Percentiles rank a stretch among this genome's conserved stretches.
Conservation (phyloP, 2,113 vertebrate genomes). For the Nyctibius bracteatus region DNA sequence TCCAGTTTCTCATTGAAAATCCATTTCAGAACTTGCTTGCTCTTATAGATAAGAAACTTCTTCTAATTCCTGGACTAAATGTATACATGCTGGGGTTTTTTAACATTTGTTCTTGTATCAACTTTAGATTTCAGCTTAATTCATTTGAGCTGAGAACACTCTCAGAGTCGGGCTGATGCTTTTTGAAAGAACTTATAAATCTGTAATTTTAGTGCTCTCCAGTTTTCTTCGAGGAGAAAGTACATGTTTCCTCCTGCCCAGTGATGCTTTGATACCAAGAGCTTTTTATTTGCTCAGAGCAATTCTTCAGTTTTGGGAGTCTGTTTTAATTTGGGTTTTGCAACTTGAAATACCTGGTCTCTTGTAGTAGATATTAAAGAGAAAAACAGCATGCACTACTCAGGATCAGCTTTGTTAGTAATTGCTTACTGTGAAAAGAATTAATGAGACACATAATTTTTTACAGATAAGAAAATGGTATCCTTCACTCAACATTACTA, state of each 20-base stretch:
- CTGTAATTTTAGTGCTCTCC: neutral
- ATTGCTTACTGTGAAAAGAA: neutral
- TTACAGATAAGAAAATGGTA: neutral
- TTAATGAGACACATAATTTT: neutral
- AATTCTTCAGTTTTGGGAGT: neutral
- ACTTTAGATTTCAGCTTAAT: neutral
- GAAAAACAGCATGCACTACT: neutral
- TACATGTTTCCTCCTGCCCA: neutral
- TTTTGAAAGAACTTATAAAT: neutral
- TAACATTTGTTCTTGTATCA: neutral
- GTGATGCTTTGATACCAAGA: neutral
- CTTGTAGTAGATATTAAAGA: neutral
- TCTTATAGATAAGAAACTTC: neutral
- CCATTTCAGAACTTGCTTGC: neutral
- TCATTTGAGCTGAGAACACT: neutral
- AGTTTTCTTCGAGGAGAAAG: neutral
- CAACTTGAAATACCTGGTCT: neutral
- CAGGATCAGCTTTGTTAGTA: neutral
- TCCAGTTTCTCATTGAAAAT: neutral
- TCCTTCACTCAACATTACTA: neutral
- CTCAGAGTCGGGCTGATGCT: neutral
- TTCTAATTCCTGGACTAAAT: neutral
- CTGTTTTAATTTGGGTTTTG: conserved; percentile 9
- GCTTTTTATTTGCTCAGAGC: neutral
- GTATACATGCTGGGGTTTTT: neutral